Base-by-base conservation (phyloP, 2,113 vertebrate species). In the Oncorhynchus masou region DNA sequence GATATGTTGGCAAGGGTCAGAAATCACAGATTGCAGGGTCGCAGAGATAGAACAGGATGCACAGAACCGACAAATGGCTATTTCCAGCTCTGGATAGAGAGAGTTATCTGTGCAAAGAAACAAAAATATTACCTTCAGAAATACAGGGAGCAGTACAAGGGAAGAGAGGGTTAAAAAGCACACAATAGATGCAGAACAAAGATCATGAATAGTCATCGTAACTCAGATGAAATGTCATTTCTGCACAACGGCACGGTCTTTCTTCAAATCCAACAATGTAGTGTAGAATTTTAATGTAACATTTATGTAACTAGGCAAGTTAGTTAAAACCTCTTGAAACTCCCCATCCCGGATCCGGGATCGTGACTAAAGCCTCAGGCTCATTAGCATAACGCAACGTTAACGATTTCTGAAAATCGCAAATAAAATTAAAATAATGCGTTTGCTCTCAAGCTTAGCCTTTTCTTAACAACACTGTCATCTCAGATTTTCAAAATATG, bases 21-120 rank as follows among this genome's bases (percentile, higher is more conserved):
- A 4, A 31, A 11, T 62, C n/a, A 39, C 15, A 34, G 19, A 24
- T 4, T 2, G 16, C 27, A 20, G 59, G 78, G 79, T 79, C 79
- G 29, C 1, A 11, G 31, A 8, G 15, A 13, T 24, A 72, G 2
- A 77, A 24, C 31, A 45, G 20, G 67, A 76, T 15, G 5, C 0
- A 79, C 2, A 70, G 76, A 2, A 27, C 70, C n/a, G 9, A 15
- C 48, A 75, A 64, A 20, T 16, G 24, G 20, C 13, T 72, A 73
- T 82, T 75, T 82, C 48, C 54, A 39, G 62, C 70, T 7, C 48
- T 25, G 59, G 2, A 25, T 22, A 68, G 27, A 5, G 29, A 31
- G 11, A 27, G 9, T 13, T 66, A 4, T 54, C 19, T 22, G 19
- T 62, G 16, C n/a, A 22, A 8, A 62, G 65, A 29, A 25, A 31